phyloP scores from a whole-genome alignment of 1,140 invertebrate genomes.

The Sogatella furcifera region DNA sequence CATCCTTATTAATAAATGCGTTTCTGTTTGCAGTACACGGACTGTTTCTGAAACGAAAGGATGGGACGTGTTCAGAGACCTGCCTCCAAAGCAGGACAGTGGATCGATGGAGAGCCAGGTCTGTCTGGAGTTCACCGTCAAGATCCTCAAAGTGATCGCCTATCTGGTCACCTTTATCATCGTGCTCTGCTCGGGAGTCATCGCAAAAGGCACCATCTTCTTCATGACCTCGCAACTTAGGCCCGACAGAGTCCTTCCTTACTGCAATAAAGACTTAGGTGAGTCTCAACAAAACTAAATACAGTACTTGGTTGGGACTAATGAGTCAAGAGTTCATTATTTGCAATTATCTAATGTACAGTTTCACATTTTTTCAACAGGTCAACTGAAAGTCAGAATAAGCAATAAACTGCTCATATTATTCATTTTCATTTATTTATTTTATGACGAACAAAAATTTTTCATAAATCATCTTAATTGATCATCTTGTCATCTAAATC shows the following conservation, averaged over 20 bases:
- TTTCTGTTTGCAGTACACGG: constrained; percentile 48
- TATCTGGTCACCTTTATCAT: constrained; percentile 76
- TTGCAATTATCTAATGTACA: no score
- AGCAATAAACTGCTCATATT: no score
- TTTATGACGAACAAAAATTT: no score
- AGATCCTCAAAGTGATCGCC: constrained; percentile 72
- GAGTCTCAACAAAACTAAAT: constrained; percentile 27
- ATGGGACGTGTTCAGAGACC: constrained; percentile 90
- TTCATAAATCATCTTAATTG: no score
- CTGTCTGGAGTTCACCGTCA: constrained; percentile 75
- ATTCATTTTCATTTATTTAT: no score
- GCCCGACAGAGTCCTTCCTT: constrained; percentile 56
- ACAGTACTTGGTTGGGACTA: no score
- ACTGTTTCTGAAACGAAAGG: constrained; percentile 82
- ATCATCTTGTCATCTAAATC: no score
- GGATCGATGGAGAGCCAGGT: constrained; percentile 79
- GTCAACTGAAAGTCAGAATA: no score
- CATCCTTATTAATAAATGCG: neutral
- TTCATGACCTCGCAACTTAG: constrained; percentile 86
- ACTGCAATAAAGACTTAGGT: constrained; percentile 77
- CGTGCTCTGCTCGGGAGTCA: constrained; percentile 67
- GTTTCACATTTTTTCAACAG: no score
- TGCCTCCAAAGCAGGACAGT: constrained; percentile 75
- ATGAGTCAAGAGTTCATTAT: no score
- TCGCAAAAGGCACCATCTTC: constrained; percentile 74